Evolutionary conservation across 2,888 invertebrate genomes (phyloP), one percentile per base, ranked within the genome.

Genomic region (Thereva nobilitata): DNA sequence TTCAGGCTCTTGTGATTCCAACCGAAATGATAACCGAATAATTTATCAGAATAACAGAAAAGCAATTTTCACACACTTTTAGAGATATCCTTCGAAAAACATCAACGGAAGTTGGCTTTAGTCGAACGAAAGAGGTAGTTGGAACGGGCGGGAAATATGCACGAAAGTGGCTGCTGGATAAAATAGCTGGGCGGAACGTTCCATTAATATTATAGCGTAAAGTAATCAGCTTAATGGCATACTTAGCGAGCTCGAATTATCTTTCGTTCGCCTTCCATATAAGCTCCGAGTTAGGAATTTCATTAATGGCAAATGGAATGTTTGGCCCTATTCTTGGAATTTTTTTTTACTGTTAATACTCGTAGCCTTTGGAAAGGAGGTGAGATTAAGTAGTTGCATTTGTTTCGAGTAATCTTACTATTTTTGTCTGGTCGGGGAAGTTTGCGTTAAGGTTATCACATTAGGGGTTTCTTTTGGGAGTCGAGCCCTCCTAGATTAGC

Each of bases 151-250:
- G 44, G 9, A 23, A 23, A 23, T 23, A 23, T 23, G 23, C 23
- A 23, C 23, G 42, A 56, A 12, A 41, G 5, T 9, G 56, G 56
- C 40, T 44, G 42, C 10, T 56, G 34, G n/a, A 41, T 42, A 42
- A 53, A 53, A 53, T 38, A 53, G 37, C 53, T 35, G 37, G 53
- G 37, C 44, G 56, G 44, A 44, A 41, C 44, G 23, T 54, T 44
- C 59, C 47, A 59, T 59, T 49, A 59, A 59, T 59, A 59, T 59
- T 59, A 49, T 47, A 59, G 38, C 23, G 23, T 23, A 23, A 23
- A 59, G 47, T 47, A 59, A 59, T 59, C 59, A 59, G 59, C 59
- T 59, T 59, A 59, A 59, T 59, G 59, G 59, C 49, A 49, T 59
- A 49, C 49, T 59, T 49, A 49, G 59, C 12, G 59, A 49, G 7